Percentiles rank a stretch among this genome's conserved stretches.
Conservation (phyloP, 2,113 vertebrate species). For the Malurus elegans region DNA sequence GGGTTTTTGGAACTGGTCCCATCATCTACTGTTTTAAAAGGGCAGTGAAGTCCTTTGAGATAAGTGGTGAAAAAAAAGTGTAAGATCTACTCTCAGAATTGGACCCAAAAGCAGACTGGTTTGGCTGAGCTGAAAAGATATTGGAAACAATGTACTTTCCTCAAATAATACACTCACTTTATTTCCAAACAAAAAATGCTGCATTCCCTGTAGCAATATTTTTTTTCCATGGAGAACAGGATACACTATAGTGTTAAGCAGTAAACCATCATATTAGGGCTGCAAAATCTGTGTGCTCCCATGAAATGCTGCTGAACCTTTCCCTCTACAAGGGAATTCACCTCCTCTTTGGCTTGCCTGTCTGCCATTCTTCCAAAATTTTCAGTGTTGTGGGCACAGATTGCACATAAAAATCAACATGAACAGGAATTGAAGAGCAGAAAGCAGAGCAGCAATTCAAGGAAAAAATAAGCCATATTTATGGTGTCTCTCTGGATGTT, state of each 20-base stretch:
- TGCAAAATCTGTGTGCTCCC: background rate
- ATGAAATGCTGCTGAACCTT: background rate
- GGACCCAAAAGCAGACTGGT: background rate
- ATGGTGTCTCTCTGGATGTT: background rate
- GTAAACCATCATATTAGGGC: accelerated
- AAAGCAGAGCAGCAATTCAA: background rate
- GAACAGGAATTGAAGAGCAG: background rate
- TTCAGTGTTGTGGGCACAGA: background rate
- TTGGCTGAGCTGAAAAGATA: background rate
- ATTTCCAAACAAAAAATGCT: background rate
- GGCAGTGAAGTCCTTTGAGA: background rate
- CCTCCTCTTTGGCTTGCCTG: background rate
- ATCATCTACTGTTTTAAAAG: background rate
- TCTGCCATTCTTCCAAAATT: background rate
- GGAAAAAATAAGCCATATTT: background rate
- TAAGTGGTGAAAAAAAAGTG: background rate
- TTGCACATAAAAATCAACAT: background rate
- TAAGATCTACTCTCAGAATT: background rate
- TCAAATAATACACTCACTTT: background rate
- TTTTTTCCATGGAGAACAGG: background rate
- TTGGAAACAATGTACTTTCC: background rate
- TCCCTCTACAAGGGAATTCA: background rate
- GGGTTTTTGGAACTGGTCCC: background rate
- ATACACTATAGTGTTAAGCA: background rate
- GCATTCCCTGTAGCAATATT: background rate